A percentile compares a stretch with the other conserved stretches of the same genome.
These are phyloP conservation scores for Neopipo cinnamomea DNA, from an alignment of 2,113 vertebrate genomes.

Conservation along the genomic window DNA sequence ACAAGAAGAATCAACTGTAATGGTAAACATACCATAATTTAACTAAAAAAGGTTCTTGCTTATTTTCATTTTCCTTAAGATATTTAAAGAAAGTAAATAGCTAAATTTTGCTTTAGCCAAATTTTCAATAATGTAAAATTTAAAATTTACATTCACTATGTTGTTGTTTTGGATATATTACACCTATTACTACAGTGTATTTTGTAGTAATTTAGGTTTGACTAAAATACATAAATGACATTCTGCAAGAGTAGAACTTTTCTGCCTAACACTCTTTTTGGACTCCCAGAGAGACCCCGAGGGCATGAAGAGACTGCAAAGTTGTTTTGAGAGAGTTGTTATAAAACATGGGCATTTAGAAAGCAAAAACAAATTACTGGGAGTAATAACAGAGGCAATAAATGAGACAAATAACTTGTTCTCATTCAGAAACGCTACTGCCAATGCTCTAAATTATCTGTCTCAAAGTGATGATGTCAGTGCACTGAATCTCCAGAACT, in stretches of 20 bases:
- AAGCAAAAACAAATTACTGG: constrained; percentile 23
- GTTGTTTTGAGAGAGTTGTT: not conserved
- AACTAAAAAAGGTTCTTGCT: not conserved
- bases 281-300: not conserved
- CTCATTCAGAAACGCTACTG: not conserved
- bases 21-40: not conserved
- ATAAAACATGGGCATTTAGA: constrained; percentile 13
- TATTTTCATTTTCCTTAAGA: not conserved
- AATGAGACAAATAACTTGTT: constrained; percentile 28
- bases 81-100: not conserved
- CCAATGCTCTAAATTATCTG: not conserved
- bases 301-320: constrained; percentile 2
- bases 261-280: not conserved
- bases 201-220: not conserved
- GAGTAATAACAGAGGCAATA: constrained; percentile 16
- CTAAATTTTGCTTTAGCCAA: not conserved
- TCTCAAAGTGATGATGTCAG: not conserved
- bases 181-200: not conserved
- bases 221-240: not conserved
- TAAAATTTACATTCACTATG: not conserved
- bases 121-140: not conserved
- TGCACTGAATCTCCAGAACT: not conserved
- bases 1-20: not conserved
- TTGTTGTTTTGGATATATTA: not conserved
- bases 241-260: not conserved